A percentile compares a stretch with the other conserved stretches of the same genome.
phyloP scores from a whole-genome alignment of 2,888 invertebrate genomes.

The Heliconius erato region DNA sequence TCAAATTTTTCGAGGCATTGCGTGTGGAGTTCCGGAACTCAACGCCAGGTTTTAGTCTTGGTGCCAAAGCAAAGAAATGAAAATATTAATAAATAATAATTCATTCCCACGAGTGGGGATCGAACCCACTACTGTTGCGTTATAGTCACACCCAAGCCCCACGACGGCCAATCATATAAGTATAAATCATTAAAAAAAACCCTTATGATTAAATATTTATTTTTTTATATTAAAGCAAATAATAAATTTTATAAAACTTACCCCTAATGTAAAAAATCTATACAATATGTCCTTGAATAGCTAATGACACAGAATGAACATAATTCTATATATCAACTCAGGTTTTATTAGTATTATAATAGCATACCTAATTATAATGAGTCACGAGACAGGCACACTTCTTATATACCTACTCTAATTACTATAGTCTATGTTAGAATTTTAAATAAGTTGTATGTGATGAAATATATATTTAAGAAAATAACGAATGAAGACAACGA shows the following conservation, averaged over 20 bases:
- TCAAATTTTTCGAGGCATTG: no score
- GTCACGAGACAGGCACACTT: constrained; percentile 14
- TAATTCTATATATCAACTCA: constrained; percentile 6
- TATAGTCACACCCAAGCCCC: no score
- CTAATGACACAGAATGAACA: background rate
- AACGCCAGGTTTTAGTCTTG: no score
- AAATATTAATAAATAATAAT: no score
- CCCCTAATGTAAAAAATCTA: background rate
- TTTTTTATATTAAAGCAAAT: no score
- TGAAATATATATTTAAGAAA: no score
- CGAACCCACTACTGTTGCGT: no score
- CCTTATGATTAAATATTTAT: background rate
- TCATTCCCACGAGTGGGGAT: no score
- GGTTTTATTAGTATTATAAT: background rate
- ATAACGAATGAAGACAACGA: background rate
- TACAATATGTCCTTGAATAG: background rate
- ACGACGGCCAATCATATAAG: no score
- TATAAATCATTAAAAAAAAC: background rate
- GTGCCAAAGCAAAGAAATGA: no score
- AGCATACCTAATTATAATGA: constrained; percentile 9
- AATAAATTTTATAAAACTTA: background rate
- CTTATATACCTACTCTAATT: background rate
- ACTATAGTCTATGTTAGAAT: constrained; percentile 1
- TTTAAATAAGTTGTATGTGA: background rate
- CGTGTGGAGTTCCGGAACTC: no score